phyloP scores from a whole-genome alignment of 2,113 vertebrate genomes.

The Astatotilapia flaviijosephi region DNA sequence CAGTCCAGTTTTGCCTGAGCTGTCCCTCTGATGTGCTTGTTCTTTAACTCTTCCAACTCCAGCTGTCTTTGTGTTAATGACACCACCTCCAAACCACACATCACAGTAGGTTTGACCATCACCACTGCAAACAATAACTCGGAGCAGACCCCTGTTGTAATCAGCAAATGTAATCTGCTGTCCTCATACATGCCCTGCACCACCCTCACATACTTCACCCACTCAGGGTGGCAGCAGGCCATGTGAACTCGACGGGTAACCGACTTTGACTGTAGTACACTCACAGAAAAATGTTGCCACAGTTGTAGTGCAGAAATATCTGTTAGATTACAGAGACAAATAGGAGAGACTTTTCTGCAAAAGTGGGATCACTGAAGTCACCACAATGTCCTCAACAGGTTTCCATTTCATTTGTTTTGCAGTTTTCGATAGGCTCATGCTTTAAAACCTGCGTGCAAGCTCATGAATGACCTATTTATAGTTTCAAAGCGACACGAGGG shows the following conservation, averaged over 20 bases:
- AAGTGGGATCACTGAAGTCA: not conserved
- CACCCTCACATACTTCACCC: not conserved
- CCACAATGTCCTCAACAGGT: not conserved
- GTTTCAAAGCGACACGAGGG: not conserved
- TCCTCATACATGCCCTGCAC: not conserved
- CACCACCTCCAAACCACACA: not conserved
- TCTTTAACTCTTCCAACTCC: not conserved
- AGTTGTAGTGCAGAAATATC: not conserved
- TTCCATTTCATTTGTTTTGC: not conserved
- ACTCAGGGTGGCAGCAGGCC: not conserved
- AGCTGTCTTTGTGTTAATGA: not conserved
- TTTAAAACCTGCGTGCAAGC: not conserved
- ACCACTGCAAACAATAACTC: not conserved
- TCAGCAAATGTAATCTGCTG: not conserved
- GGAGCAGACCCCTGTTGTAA: not conserved
- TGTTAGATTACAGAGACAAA: not conserved
- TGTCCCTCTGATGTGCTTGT: not conserved
- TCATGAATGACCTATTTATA: not conserved
- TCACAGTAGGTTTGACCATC: not conserved
- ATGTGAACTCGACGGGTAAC: not conserved
- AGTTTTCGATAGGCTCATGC: not conserved
- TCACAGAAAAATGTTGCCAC: not conserved
- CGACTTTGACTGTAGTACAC: not conserved
- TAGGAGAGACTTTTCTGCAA: not conserved
- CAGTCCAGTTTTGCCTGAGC: not conserved